Base-by-base conservation (phyloP, 2,888 invertebrate genomes). In the Pelosia muscerda region DNA sequence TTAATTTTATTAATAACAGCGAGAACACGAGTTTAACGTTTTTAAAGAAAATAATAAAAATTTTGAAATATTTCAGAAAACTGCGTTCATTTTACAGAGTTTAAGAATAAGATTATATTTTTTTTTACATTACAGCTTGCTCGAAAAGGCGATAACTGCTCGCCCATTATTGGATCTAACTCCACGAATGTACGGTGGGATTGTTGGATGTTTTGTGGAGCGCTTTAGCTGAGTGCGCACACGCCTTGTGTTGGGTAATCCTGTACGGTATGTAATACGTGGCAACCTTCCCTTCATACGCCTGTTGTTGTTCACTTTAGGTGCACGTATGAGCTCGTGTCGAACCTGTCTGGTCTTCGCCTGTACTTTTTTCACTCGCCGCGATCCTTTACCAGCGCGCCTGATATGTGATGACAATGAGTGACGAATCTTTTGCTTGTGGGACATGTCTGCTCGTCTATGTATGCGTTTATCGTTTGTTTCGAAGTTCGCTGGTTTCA, bases 161-260 rank as follows among this genome's bases (percentile, higher is more conserved):
- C 10, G 28, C 54, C 31, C 54, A 31, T 53, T 28, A 22, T 22
- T 62, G 5, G 13, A 9, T 28, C 22, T 62, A 28, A 53, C 10
- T 1, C 28, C 31, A 6, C 62, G 31, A 8, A 13, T 54, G 49
- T 54, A 54, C 10, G 53, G 23, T 23, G 59, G 23, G 38, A 38
- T 6, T n/a, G 59, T 15, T 23, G 15, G 23, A 31, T 15, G 38
- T 11, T 38, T 23, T 23, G 31, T 54, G 34, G 28, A 22, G 11
- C 31, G 31, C 23, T 34, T 63, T 23, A 53, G 3, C 19, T 63
- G 62, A 23, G 62, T 63, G 31, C 31, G 62, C 15, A 54, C 54
- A 15, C 62, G 62, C 31, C 49, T 63, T 6, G 22, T 23, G 3
- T 54, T 26, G 22, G 31, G 31, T 9, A 63, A 9, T 2, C 62